phyloP scores from a whole-genome alignment of 2,113 vertebrate species.

The Sterrhoptilus dennistouni region DNA sequence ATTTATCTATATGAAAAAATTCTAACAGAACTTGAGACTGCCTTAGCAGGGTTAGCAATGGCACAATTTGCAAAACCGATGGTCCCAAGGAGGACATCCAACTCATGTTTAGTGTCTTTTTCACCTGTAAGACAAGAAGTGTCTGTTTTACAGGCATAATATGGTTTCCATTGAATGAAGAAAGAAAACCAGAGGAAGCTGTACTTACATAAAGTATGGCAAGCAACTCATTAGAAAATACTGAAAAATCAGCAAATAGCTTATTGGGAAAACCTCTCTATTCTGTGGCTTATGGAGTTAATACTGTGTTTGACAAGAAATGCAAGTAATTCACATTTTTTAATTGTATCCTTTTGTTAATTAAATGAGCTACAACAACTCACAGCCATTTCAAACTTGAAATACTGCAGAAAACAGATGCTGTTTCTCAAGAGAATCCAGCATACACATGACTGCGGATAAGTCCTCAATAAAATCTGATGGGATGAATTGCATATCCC shows the following conservation, averaged over 20 bases:
- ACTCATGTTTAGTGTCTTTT: conserved; percentile 1
- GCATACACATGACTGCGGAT: neutral
- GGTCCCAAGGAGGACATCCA: neutral
- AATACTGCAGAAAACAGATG: conserved; percentile 55
- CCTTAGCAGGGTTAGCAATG: neutral
- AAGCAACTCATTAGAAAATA: neutral
- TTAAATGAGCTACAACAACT: neutral
- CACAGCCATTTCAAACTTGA: neutral
- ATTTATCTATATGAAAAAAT: neutral
- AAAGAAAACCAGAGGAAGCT: neutral
- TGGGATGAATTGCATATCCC: neutral
- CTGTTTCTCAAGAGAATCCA: conserved; percentile 30
- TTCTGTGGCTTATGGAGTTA: neutral
- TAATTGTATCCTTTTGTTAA: neutral
- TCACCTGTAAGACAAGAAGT: neutral
- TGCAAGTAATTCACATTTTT: neutral
- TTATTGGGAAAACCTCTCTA: neutral
- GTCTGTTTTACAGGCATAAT: neutral
- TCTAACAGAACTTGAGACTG: neutral
- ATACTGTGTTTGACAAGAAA: neutral
- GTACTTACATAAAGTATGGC: neutral
- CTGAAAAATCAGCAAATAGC: neutral
- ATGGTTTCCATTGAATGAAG: neutral
- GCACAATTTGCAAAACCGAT: neutral
- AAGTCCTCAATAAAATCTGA: conserved; percentile 47